Conservation (phyloP, 2,113 vertebrate species). For the Cyanoderma ruficeps region DNA sequence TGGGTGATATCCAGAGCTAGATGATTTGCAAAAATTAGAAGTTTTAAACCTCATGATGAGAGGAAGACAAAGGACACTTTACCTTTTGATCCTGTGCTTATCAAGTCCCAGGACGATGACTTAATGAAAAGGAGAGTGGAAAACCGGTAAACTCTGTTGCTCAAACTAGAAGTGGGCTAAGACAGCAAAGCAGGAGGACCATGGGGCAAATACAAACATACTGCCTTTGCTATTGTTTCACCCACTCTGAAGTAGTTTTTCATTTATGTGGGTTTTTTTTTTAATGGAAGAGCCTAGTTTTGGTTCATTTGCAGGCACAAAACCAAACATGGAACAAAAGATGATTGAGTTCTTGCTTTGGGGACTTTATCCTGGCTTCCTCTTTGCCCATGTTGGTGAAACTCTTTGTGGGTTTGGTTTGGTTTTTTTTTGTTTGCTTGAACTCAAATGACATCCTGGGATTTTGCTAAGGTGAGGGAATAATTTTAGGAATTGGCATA, state of each 20-base stretch:
- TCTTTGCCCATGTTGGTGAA: background rate
- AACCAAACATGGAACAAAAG: background rate
- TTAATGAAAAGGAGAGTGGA: background rate
- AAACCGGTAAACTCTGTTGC: background rate
- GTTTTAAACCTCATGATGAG: background rate
- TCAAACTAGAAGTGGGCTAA: background rate
- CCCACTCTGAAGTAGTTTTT: background rate
- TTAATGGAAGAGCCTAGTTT: background rate
- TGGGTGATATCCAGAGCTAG: background rate
- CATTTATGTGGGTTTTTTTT: background rate
- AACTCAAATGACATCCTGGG: background rate
- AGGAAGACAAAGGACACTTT: background rate
- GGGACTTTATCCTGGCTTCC: background rate
- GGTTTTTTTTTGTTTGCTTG: background rate
- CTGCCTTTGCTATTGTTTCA: background rate
- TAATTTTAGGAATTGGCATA: background rate
- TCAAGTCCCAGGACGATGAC: background rate
- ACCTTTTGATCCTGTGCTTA: background rate
- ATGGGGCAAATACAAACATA: background rate
- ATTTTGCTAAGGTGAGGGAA: background rate
- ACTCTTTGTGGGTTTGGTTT: background rate
- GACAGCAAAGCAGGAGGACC: background rate
- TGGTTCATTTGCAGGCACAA: background rate
- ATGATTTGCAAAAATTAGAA: background rate
- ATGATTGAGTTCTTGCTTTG: background rate